phyloP scores from a whole-genome alignment of 1,140 invertebrate species.

The Drosophila ohnishii region DNA sequence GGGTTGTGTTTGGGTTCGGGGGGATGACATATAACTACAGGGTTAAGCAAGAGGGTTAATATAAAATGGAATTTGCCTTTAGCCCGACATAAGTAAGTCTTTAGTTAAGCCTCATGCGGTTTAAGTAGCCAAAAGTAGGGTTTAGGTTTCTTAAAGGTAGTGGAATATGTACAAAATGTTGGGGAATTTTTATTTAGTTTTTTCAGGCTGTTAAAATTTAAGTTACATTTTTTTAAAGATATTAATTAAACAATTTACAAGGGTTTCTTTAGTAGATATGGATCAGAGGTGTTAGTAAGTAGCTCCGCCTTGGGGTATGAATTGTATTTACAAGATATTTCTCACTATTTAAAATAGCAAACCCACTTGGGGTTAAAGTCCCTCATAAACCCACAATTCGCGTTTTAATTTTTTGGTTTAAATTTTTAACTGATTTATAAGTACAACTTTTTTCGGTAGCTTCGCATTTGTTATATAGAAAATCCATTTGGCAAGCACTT shows the following conservation, averaged over 20 bases:
- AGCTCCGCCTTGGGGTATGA: neutral
- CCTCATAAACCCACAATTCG: neutral
- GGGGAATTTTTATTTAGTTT: too few species aligned
- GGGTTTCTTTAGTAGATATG: neutral
- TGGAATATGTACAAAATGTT: neutral
- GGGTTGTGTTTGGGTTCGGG: neutral
- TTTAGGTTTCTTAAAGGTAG: neutral
- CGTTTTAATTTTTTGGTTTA: slow-evolving; percentile 46
- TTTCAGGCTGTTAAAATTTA: too few species aligned
- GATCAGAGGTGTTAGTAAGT: neutral
- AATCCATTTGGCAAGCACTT: slow-evolving; percentile 79
- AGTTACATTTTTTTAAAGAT: neutral
- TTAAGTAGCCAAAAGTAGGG: slow-evolving; percentile 2
- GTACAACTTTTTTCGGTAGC: slow-evolving; percentile 9
- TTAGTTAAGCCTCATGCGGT: slow-evolving; percentile 56
- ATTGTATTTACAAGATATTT: slow-evolving; percentile 13
- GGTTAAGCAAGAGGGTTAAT: slow-evolving; percentile 56
- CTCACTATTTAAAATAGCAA: slow-evolving; percentile 16
- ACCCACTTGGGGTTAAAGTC: slow-evolving; percentile 11
- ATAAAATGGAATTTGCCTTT: slow-evolving; percentile 51
- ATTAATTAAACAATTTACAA: slow-evolving; percentile 2
- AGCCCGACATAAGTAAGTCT: slow-evolving; percentile 46
- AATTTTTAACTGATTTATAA: slow-evolving; percentile 52
- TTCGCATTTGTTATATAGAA: slow-evolving; percentile 65
- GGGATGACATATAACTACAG: slow-evolving; percentile 70